phyloP scores from a whole-genome alignment of 2,113 vertebrate species.

The Tiliqua scincoides region DNA sequence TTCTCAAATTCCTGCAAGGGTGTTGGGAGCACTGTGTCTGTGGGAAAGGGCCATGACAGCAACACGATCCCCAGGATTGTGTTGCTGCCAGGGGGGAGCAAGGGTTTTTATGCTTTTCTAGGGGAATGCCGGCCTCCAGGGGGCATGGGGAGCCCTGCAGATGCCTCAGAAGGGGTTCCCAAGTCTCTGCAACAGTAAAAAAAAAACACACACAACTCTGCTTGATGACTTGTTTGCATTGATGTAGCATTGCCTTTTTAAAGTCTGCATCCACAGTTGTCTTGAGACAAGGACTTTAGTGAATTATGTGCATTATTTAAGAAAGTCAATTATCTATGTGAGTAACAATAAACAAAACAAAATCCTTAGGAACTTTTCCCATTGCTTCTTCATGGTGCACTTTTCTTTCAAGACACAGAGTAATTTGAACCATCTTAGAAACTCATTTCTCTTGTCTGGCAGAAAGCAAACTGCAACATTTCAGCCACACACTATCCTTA shows the following conservation, averaged over 20 bases:
- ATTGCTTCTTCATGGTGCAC: constrained; percentile 14
- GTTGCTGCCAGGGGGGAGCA: no score
- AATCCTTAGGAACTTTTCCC: constrained; percentile 48
- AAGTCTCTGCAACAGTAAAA: no score
- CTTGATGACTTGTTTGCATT: background rate
- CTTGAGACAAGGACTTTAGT: background rate
- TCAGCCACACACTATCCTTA: constrained; percentile 16
- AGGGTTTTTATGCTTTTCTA: no score
- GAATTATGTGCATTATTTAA: background rate
- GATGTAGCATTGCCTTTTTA: constrained; percentile 1
- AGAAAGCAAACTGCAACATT: constrained; percentile 9
- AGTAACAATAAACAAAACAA: constrained; percentile 41
- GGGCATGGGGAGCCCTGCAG: no score
- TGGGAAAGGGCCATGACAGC: no score
- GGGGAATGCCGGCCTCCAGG: no score
- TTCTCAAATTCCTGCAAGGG: no score
- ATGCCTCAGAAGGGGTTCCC: no score
- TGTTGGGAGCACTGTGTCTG: no score
- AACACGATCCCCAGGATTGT: no score
- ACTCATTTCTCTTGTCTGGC: constrained; percentile 27
- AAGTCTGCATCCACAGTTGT: constrained; percentile 26
- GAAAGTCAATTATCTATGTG: background rate
- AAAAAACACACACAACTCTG: constrained; percentile 2
- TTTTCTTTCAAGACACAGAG: constrained; percentile 42
- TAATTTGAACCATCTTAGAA: constrained; percentile 56